These are phyloP conservation scores for Leptopilina syphax DNA, from an alignment of 2,888 invertebrate genomes.

Conservation along the genomic window DNA sequence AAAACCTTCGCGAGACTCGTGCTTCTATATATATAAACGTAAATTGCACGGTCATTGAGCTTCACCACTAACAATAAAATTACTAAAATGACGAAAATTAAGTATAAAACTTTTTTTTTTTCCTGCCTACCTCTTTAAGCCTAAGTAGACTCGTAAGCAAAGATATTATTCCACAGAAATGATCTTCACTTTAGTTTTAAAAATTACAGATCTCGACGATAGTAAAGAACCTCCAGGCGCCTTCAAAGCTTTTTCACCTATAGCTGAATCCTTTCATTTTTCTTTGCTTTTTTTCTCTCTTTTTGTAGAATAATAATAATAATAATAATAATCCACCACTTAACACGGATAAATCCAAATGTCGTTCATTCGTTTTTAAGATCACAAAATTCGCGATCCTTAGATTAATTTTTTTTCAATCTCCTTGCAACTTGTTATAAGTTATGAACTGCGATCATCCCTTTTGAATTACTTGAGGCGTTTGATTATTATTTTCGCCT, in stretches of 20 bases:
- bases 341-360: slow-evolving; percentile 21
- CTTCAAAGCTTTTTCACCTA: slow-evolving; percentile 8
- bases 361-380: slow-evolving; percentile 7
- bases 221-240: slow-evolving; percentile 1
- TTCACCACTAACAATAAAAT: slow-evolving; percentile 28
- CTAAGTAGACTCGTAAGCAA: slow-evolving; percentile 7
- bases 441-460: neutral
- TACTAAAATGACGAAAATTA: slow-evolving; percentile 24
- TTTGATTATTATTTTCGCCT: neutral
- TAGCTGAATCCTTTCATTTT: slow-evolving; percentile 25
- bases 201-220: slow-evolving; percentile 14
- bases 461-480: neutral
- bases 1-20: slow-evolving; percentile 16
- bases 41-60: slow-evolving; percentile 24
- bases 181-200: neutral
- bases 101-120: neutral
- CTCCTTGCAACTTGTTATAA: neutral
- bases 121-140: slow-evolving; percentile 30
- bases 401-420: neutral
- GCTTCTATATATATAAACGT: slow-evolving; percentile 1
- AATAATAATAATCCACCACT: slow-evolving; percentile 14
- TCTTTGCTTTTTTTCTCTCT: too few species aligned
- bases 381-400: slow-evolving; percentile 9
- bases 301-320: neutral
- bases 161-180: slow-evolving; percentile 30